Evolutionary conservation across 2,797 vertebrate genomes (phyloP).

Genomic region (Anguilla megastoma): DNA sequence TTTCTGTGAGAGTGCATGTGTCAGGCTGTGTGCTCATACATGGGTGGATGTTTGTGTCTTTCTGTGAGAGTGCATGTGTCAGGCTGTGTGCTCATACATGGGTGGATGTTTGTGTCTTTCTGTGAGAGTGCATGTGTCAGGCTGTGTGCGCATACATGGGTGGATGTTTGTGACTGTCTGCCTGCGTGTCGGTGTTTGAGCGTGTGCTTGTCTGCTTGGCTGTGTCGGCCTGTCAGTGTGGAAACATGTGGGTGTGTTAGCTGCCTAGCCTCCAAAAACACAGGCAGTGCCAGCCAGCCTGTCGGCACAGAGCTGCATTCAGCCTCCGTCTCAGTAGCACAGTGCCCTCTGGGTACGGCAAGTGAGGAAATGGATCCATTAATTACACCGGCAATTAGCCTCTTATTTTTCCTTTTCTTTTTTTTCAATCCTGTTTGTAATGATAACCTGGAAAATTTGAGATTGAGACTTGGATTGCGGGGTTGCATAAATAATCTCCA

Average conservation of each 20-base stretch:
- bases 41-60: no score
- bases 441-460: constrained; percentile 57
- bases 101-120: no score
- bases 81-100: no score
- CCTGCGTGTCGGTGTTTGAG: constrained; percentile 11
- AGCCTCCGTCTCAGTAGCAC: constrained; percentile 38
- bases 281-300: not conserved
- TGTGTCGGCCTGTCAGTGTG: constrained; percentile 35
- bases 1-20: no score
- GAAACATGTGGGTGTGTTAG: constrained; percentile 22
- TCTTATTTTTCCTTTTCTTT: constrained; percentile 3
- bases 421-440: constrained; percentile 61
- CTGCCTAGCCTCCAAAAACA: not conserved
- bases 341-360: constrained; percentile 1
- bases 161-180: not conserved
- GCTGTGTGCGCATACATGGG: no score
- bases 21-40: no score
- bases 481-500: constrained; percentile 18
- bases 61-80: no score
- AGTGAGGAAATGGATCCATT: constrained; percentile 56
- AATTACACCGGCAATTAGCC: constrained; percentile 45
- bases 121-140: no score
- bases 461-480: not conserved
- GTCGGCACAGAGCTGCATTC: constrained; percentile 11
- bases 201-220: constrained; percentile 33